Conservation (phyloP, 2,113 vertebrate species). For the Callionymus lyra region DNA sequence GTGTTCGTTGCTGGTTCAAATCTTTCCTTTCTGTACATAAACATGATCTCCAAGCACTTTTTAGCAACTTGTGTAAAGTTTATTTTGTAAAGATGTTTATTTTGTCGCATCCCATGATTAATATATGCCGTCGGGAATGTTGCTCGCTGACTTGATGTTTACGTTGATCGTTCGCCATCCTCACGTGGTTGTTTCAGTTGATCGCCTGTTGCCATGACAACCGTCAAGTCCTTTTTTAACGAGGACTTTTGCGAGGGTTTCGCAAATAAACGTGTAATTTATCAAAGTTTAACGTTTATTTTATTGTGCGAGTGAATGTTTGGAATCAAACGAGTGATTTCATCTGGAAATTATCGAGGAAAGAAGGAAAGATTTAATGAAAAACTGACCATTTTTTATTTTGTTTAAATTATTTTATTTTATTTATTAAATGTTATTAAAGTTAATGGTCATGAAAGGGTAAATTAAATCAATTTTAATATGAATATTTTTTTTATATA, state of each 20-base stretch:
- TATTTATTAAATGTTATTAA: conserved; percentile 30
- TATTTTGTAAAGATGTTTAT: conserved; percentile 59
- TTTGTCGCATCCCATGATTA: conserved; percentile 35
- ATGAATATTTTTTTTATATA: too few species aligned
- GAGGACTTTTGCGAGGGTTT: conserved; percentile 53
- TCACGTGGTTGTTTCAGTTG: conserved; percentile 17
- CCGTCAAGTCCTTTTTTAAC: conserved; percentile 48
- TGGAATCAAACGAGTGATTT: too few species aligned
- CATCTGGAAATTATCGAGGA: too few species aligned
- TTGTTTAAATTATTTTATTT: too few species aligned
- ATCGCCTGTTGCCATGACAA: not conserved
- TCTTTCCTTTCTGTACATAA: conserved; percentile 26
- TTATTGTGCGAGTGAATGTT: too few species aligned
- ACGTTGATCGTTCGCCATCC: conserved; percentile 10
- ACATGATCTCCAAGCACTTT: conserved; percentile 62
- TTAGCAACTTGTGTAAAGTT: conserved; percentile 56
- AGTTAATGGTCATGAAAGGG: too few species aligned
- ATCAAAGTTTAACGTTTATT: too few species aligned
- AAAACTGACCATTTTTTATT: too few species aligned
- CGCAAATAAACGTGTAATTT: conserved; percentile 62
- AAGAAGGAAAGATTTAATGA: too few species aligned
- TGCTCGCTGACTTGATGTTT: conserved; percentile 27
- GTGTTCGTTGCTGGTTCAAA: conserved; percentile 16
- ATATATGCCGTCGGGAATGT: conserved; percentile 30
- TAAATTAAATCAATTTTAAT: too few species aligned